Conservation (phyloP, 2,888 invertebrate species). For the Tenodera sinensis region DNA sequence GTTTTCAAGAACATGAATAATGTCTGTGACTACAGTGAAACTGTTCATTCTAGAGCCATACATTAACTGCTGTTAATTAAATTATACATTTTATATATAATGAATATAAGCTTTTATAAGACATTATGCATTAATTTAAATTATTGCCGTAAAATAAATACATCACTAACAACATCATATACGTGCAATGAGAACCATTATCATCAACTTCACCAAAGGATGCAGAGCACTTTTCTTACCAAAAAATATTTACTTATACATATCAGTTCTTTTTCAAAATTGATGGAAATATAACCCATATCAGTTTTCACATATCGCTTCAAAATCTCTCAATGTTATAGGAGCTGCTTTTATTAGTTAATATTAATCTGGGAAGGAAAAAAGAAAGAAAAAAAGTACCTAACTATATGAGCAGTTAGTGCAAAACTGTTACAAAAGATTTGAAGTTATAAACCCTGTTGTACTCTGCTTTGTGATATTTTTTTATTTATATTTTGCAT, state of each 20-base stretch:
- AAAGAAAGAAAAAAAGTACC: too few relatives aligned
- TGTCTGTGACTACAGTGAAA: too few relatives aligned
- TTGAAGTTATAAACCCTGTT: not conserved
- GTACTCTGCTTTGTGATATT: not conserved
- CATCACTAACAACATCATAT: too few relatives aligned
- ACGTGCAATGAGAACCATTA: not conserved
- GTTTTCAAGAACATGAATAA: too few relatives aligned
- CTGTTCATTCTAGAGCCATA: too few relatives aligned
- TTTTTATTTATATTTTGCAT: not conserved
- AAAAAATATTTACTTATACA: not conserved
- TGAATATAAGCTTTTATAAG: too few relatives aligned
- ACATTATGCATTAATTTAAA: too few relatives aligned
- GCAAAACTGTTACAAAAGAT: not conserved
- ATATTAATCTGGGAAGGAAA: not conserved
- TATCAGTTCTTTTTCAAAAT: not conserved
- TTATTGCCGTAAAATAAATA: too few relatives aligned
- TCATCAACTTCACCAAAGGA: not conserved
- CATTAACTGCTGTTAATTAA: too few relatives aligned
- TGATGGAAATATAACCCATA: not conserved
- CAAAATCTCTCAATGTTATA: not conserved
- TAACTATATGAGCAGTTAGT: not conserved
- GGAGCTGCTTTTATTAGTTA: not conserved
- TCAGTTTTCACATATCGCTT: not conserved
- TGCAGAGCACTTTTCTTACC: not conserved
- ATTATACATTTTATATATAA: too few relatives aligned